These are phyloP conservation scores for Mastomys coucha DNA, from an alignment of 2,113 vertebrate species.

Conservation along the genomic window DNA sequence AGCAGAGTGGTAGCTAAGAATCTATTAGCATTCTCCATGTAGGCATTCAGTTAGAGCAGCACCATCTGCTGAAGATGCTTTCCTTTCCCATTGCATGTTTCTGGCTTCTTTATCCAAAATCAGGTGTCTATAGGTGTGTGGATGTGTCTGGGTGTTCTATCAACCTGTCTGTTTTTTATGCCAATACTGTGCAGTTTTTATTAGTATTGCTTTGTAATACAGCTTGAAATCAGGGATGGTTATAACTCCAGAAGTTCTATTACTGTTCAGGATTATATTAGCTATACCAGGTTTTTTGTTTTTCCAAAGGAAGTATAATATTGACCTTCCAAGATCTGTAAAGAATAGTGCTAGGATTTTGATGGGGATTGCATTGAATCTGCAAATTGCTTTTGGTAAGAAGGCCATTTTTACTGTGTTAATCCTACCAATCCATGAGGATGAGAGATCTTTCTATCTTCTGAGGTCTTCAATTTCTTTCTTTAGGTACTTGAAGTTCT, in stretches of 20 bases:
- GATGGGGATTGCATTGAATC: no score
- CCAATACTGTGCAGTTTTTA: background rate
- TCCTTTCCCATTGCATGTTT: background rate
- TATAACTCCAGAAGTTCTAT: background rate
- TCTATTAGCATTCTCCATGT: background rate
- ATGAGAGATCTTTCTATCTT: background rate
- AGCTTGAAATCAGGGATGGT: background rate
- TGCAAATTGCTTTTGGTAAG: no score
- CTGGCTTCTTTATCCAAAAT: background rate
- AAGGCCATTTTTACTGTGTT: no score
- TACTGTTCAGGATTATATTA: background rate
- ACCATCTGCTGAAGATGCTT: background rate
- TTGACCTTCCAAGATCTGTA: background rate
- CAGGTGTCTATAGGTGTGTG: background rate
- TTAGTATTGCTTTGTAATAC: background rate
- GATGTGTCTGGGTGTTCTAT: background rate
- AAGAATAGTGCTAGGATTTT: background rate
- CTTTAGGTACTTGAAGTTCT: background rate
- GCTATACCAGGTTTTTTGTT: background rate
- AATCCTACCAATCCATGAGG: no score
- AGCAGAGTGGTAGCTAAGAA: background rate
- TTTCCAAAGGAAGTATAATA: background rate
- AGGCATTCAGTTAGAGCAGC: background rate
- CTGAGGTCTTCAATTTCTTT: background rate
- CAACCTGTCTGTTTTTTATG: background rate